phyloP scores from a whole-genome alignment of 2,888 invertebrate genomes.

The Galeruca laticollis region DNA sequence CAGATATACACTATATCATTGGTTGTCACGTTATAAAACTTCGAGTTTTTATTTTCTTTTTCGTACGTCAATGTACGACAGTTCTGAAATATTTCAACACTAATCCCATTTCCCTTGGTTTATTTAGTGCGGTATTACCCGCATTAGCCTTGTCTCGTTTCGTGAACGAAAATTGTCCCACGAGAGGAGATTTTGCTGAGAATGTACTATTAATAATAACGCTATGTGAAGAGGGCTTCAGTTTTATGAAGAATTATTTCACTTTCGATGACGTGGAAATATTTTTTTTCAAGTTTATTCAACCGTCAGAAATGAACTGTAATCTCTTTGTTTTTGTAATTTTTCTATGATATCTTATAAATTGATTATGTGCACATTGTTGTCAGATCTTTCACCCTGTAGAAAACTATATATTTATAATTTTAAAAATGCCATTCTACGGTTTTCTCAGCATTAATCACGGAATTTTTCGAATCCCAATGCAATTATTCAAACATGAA shows the following conservation, averaged over 20 bases:
- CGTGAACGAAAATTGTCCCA: conserved; percentile 50
- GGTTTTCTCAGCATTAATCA: too few relatives aligned
- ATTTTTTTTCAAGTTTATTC: too few relatives aligned
- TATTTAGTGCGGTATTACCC: conserved; percentile 59
- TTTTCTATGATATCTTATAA: too few relatives aligned
- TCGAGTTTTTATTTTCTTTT: too few relatives aligned
- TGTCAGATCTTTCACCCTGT: too few relatives aligned
- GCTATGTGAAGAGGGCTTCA: conserved; percentile 31
- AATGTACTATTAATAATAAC: conserved; percentile 44
- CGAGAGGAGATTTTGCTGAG: conserved; percentile 47
- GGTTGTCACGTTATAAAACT: too few relatives aligned
- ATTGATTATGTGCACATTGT: too few relatives aligned
- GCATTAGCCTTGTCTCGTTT: conserved; percentile 51
- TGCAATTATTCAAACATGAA: conserved; percentile 30
- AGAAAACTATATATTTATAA: too few relatives aligned
- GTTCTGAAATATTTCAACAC: conserved; percentile 59
- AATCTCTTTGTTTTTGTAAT: too few relatives aligned
- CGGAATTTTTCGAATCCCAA: neutral
- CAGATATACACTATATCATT: too few relatives aligned
- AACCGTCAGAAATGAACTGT: too few relatives aligned
- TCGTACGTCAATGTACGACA: conserved; percentile 38
- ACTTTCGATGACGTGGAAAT: neutral
- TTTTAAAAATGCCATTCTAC: too few relatives aligned
- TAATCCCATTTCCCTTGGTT: conserved; percentile 60
- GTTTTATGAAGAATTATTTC: conserved; percentile 34